phyloP scores from a whole-genome alignment of 2,797 vertebrate species.

The Sebastes hopkinsi region DNA sequence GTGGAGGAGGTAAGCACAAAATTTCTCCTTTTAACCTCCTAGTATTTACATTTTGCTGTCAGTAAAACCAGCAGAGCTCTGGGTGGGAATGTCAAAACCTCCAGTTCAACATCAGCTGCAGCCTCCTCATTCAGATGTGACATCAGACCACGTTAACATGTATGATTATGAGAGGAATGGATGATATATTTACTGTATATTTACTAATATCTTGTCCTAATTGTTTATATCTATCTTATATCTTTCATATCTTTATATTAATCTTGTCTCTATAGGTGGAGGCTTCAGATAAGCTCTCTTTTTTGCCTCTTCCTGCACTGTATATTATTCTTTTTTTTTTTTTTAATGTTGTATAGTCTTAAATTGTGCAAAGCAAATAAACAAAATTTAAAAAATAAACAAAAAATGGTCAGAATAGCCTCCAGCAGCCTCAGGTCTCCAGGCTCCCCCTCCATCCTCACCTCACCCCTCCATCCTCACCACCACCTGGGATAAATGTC shows the following conservation, averaged over 20 bases:
- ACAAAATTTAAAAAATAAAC: no score
- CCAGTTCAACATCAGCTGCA: conserved; percentile 24
- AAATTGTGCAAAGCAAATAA: no score
- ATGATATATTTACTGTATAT: no score
- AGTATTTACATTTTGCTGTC: conserved; percentile 11
- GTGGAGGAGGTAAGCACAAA: conserved; percentile 59
- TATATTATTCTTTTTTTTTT: no score
- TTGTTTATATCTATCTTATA: no score
- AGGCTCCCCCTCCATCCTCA: not conserved
- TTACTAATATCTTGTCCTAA: no score
- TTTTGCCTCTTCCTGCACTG: no score
- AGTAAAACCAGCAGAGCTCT: not conserved
- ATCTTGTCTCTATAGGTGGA: no score
- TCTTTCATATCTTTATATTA: no score
- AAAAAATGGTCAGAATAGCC: not conserved
- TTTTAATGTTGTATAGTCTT: no score
- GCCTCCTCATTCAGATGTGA: not conserved
- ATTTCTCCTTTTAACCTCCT: not conserved
- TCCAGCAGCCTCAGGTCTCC: conserved; percentile 4
- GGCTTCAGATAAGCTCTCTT: no score
- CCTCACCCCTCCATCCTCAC: not conserved
- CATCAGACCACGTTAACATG: not conserved
- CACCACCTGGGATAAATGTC: conserved; percentile 44
- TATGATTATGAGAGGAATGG: not conserved
- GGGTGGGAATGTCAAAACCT: conserved; percentile 29